These are phyloP conservation scores for Chionomys nivalis DNA, from an alignment of 2,113 vertebrate genomes.

Conservation along the genomic window DNA sequence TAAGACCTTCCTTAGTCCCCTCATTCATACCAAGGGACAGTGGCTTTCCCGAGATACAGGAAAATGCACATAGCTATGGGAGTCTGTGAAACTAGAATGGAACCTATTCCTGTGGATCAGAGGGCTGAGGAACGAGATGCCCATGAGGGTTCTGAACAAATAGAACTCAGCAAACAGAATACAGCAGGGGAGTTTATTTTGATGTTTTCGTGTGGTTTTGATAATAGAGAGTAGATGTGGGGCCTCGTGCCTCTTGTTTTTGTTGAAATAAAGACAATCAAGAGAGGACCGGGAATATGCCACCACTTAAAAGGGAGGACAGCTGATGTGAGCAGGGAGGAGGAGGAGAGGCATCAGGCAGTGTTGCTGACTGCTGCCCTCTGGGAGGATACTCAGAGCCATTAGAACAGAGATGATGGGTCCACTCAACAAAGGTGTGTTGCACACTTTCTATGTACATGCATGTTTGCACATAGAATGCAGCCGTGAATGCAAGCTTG, in stretches of 20 bases:
- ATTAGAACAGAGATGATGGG: background rate
- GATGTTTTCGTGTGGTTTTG: background rate
- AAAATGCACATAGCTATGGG: background rate
- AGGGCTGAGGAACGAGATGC: background rate
- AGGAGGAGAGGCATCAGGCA: background rate
- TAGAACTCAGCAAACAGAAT: background rate
- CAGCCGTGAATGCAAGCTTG: background rate
- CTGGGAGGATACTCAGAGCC: background rate
- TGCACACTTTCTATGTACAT: background rate
- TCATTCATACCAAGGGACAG: background rate
- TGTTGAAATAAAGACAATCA: background rate
- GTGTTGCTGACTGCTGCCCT: background rate
- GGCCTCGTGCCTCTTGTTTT: background rate
- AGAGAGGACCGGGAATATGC: background rate
- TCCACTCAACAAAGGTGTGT: background rate
- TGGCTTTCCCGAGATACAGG: background rate
- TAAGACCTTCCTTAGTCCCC: background rate
- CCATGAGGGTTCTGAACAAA: background rate
- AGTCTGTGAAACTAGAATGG: background rate
- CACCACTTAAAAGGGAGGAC: background rate
- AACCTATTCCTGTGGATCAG: background rate
- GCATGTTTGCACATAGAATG: too few relatives aligned
- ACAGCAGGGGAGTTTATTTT: background rate
- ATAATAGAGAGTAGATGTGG: slow-evolving; percentile 1
- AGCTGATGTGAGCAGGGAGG: background rate